Base-by-base conservation (phyloP, 2,113 vertebrate species). In the Cyanoliseus patagonus region DNA sequence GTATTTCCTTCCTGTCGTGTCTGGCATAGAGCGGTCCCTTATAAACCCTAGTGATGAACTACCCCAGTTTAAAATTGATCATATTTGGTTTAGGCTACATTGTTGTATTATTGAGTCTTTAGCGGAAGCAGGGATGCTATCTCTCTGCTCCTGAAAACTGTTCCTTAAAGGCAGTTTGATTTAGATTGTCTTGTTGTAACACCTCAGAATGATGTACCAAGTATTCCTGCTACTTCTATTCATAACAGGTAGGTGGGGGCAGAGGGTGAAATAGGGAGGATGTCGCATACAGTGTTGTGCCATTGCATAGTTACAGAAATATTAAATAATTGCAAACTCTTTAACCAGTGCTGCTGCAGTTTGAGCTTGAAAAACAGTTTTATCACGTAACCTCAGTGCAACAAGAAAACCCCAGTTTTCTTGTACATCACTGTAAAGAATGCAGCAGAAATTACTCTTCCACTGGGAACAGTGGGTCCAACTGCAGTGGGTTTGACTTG, bases 401-500 rank as follows among this genome's bases (percentile, higher is more conserved):
- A 5, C 2, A 55, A 31, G 17, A 55, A 31, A 31, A 8, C 17
- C 52, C 28, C 30, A 19, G 1, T 31, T 79, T 87, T 24, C 77
- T 25, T 24, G 28, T 49, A 27, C 41, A 4, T 46, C 3, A 3
- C 30, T 70, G 2, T 51, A 3, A 63, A 61, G 46, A 27, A 17
- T 11, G 52, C 33, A 79, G 67, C 16, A 75, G 73, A 24, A 82
- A 13, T 13, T 6, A 13, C 53, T 55, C 15, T 70, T 46, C 51
- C 4, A 0, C 0, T 33, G 23, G 24, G 47, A 33, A 7, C 11
- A 19, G 18, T 4, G 6, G 19, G 7, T 49, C 68, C 6, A 2
- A 11, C 44, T 67, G 37, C 37, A 25, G 22, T 59, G 12, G 5
- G 46, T 68, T 83, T 73, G 44, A 22, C 11, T 33, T 80, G 27